A percentile compares a stretch with the other conserved stretches of the same genome.
Conservation (phyloP, 2,888 invertebrate species). For the Criorhina ranunculi region DNA sequence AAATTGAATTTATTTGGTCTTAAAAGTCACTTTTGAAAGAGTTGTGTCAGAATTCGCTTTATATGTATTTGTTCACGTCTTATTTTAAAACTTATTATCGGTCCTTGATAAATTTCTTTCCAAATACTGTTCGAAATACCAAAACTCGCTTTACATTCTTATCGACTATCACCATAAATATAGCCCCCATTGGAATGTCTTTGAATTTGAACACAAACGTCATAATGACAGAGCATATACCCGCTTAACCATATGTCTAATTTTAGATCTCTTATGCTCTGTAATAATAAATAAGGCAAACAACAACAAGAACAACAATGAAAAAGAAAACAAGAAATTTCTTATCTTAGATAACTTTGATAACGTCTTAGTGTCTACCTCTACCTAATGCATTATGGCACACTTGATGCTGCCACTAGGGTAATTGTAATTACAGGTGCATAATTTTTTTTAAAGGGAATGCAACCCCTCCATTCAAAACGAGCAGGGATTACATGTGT, state of each 20-base stretch:
- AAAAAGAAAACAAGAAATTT: slow-evolving; percentile 19
- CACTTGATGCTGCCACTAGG: slow-evolving; percentile 65
- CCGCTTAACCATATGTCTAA: slow-evolving; percentile 35
- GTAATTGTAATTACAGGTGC: slow-evolving; percentile 69
- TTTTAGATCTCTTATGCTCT: slow-evolving; percentile 35
- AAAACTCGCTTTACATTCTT: not conserved
- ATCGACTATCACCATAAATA: not conserved
- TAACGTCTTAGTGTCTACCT: slow-evolving; percentile 52
- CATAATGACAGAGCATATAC: slow-evolving; percentile 21
- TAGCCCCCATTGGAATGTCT: not conserved
- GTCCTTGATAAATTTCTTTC: not conserved
- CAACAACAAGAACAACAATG: slow-evolving; percentile 17
- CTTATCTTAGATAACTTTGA: slow-evolving; percentile 56
- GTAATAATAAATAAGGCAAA: slow-evolving; percentile 10
- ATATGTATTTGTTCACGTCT: not conserved
- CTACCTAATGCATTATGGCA: slow-evolving; percentile 64
- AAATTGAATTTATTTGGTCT: slow-evolving; percentile 33
- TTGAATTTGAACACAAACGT: not conserved
- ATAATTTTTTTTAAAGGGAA: slow-evolving; percentile 30
- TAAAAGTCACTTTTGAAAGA: slow-evolving; percentile 47
- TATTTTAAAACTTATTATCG: slow-evolving; percentile 8
- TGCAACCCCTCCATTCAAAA: slow-evolving; percentile 55
- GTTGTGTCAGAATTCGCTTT: not conserved
- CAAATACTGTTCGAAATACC: too few species aligned
- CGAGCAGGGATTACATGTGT: slow-evolving; percentile 50